A percentile compares a stretch with the other conserved stretches of the same genome.
These are phyloP conservation scores for Dendrocincla fuliginosa DNA, from an alignment of 2,797 vertebrate genomes.

Conservation along the genomic window DNA sequence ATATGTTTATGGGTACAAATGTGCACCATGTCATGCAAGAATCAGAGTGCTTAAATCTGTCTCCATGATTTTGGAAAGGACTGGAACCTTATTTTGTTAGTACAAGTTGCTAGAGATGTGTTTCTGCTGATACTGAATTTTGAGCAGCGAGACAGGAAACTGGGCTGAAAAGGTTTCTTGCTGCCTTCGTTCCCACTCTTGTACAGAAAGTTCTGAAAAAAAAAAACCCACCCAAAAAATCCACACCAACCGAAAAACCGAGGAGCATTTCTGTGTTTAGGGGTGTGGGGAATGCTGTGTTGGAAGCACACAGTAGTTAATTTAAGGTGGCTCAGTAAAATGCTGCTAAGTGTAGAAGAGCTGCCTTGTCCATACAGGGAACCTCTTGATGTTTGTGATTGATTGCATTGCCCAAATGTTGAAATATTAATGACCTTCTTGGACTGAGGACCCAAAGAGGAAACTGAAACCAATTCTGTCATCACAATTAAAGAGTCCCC, in stretches of 20 bases:
- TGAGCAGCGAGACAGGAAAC: background rate
- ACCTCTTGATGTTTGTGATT: conserved; percentile 85
- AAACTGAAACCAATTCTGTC: conserved; percentile 93
- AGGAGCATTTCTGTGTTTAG: background rate
- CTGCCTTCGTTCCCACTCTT: background rate
- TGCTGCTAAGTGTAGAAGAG: conserved; percentile 41
- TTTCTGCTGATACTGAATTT: conserved; percentile 57
- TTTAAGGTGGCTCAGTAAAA: conserved; percentile 58
- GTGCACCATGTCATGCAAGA: background rate
- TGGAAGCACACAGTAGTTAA: conserved; percentile 17
- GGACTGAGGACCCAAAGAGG: conserved; percentile 81
- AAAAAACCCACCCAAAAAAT: background rate
- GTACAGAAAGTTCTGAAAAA: background rate
- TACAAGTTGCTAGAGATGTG: conserved; percentile 27
- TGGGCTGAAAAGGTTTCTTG: background rate
- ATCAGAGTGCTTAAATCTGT: background rate
- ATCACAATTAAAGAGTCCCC: conserved; percentile 97
- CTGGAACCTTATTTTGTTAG: conserved; percentile 15
- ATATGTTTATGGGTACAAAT: conserved; percentile 12
- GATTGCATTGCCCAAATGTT: conserved; percentile 85
- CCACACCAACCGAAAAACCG: background rate
- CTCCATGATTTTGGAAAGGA: conserved; percentile 40
- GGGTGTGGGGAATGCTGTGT: background rate
- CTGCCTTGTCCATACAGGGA: conserved; percentile 69
- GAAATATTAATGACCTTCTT: conserved; percentile 84